Evolutionary conservation across 2,888 invertebrate species (phyloP).

Genomic region (Pyralis farinalis): DNA sequence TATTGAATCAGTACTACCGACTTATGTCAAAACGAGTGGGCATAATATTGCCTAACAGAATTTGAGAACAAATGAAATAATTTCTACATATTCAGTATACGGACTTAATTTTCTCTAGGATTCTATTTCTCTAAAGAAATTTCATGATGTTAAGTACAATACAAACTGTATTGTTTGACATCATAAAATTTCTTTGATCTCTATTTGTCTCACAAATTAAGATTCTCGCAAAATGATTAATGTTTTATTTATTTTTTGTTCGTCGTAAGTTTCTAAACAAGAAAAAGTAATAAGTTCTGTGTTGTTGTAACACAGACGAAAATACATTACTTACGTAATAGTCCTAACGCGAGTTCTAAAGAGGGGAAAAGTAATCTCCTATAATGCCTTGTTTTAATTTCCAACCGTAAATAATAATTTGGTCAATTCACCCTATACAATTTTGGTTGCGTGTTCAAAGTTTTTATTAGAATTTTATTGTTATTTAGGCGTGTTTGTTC

Average conservation of each 20-base stretch:
- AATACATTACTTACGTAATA: conserved; percentile 35
- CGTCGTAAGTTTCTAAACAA: conserved; percentile 12
- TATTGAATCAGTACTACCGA: too few species aligned
- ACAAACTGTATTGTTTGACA: too few species aligned
- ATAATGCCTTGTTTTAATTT: conserved; percentile 75
- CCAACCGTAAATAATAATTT: conserved; percentile 78
- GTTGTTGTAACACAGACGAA: not conserved
- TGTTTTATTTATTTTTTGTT: conserved; percentile 3
- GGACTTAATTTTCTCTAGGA: too few species aligned
- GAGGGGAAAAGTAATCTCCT: conserved; percentile 68
- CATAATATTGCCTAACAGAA: too few species aligned
- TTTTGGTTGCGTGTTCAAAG: conserved; percentile 78
- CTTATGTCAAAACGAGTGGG: too few species aligned
- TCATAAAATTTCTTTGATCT: too few species aligned
- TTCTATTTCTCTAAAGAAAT: too few species aligned
- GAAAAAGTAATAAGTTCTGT: not conserved
- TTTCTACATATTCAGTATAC: too few species aligned
- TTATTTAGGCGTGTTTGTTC: conserved; percentile 81
- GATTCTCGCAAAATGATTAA: conserved; percentile 1
- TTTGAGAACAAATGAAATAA: too few species aligned
- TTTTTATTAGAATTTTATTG: conserved; percentile 81
- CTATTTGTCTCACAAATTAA: not conserved
- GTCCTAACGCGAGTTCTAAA: conserved; percentile 45
- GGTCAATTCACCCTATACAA: conserved; percentile 75
- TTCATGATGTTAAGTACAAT: too few species aligned